A percentile compares a stretch with the other conserved stretches of the same genome.
Evolutionary conservation across 2,797 vertebrate genomes (phyloP).

Genomic region (Ispidina picta): DNA sequence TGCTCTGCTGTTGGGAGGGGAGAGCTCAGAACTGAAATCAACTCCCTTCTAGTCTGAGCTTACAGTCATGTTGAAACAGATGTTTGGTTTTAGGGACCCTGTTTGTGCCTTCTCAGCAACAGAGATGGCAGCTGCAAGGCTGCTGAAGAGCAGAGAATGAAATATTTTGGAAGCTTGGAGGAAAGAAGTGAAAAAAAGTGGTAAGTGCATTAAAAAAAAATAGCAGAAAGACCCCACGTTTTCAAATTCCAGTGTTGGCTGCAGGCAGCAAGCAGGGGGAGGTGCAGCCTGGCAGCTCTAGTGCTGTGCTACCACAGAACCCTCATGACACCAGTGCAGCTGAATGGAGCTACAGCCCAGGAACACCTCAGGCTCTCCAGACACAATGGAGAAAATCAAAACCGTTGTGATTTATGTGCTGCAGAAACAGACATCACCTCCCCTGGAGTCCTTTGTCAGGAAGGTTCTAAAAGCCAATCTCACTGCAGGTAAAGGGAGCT

Average conservation of each 20-base stretch:
- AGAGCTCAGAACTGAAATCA: no score
- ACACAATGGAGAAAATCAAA: neutral
- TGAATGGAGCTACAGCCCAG: neutral
- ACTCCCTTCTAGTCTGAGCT: no score
- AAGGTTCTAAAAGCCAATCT: slow-evolving; percentile 3
- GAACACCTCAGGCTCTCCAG: neutral
- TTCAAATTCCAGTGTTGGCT: neutral
- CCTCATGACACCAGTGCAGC: neutral
- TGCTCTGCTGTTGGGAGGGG: no score
- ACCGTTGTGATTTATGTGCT: neutral
- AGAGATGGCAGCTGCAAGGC: neutral
- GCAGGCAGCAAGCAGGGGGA: neutral
- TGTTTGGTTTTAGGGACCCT: neutral
- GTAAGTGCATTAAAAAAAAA: neutral
- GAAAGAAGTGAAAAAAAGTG: neutral
- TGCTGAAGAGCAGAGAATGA: neutral
- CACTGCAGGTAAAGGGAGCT: neutral
- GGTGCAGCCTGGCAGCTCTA: neutral
- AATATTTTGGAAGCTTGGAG: neutral
- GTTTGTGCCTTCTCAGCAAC: neutral
- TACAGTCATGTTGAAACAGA: neutral
- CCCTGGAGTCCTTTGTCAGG: neutral
- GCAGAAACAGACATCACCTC: neutral
- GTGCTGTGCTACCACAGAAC: no score
- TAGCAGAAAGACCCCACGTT: neutral